phyloP scores from a whole-genome alignment of 30 jellyfish, hydroid and myxozoan genomes.

The Hydractinia symbiolongicarpus region DNA sequence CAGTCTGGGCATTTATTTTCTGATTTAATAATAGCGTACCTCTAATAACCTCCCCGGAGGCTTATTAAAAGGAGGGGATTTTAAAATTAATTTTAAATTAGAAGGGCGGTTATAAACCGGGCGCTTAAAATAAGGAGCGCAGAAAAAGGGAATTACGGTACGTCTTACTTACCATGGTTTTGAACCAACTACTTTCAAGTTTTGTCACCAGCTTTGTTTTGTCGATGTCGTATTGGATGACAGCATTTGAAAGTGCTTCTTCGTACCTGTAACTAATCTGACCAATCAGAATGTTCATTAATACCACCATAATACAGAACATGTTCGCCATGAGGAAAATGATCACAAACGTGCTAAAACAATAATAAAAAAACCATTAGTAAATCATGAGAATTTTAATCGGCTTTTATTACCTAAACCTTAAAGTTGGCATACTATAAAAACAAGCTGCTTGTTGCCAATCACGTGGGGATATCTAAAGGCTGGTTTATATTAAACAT shows the following conservation, averaged over 20 bases:
- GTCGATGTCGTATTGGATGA: constrained; percentile 67
- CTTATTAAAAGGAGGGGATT: no score
- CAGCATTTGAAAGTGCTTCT: constrained; percentile 64
- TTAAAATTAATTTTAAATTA: no score
- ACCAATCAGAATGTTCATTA: constrained; percentile 85
- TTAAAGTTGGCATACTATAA: not conserved
- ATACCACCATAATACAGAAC: constrained; percentile 53
- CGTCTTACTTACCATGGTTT: constrained; percentile 41
- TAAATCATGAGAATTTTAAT: not conserved
- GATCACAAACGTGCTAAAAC: constrained; percentile 49
- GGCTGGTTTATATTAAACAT: no score
- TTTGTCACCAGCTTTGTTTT: constrained; percentile 48
- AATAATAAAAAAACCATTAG: not conserved
- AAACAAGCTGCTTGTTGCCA: not conserved
- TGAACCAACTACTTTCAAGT: constrained; percentile 51
- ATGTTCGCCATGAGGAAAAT: constrained; percentile 62
- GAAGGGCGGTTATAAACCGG: no score
- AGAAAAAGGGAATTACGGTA: no score
- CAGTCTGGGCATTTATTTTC: no score
- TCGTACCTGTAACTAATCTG: constrained; percentile 77
- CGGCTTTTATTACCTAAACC: not conserved
- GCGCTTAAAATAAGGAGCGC: no score
- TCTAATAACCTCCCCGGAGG: no score
- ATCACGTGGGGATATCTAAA: no score
- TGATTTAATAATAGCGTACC: no score